A percentile compares a stretch with the other conserved stretches of the same genome.
These are phyloP conservation scores for Diachasmimorpha longicaudata DNA, from an alignment of 1,140 invertebrate genomes.

Conservation along the genomic window DNA sequence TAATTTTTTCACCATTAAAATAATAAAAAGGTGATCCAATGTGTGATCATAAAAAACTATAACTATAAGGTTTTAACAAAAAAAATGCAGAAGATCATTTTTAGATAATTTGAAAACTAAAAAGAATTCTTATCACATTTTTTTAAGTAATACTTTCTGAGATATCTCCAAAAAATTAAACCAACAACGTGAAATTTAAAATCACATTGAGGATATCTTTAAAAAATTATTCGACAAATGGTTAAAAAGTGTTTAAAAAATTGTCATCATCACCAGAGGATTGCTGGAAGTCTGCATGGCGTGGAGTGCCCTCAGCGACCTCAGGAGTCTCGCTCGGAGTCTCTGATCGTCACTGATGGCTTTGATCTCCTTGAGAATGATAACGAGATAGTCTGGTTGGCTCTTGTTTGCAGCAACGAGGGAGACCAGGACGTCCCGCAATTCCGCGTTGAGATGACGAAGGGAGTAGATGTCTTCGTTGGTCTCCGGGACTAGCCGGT, in stretches of 20 bases:
- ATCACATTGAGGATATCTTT: no score
- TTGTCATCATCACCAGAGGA: constrained; percentile 38
- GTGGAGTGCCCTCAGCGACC: constrained; percentile 64
- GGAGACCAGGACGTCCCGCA: constrained; percentile 70
- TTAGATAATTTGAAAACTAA: no score
- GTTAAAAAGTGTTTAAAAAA: no score
- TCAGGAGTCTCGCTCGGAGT: constrained; percentile 67
- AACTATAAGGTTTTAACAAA: not conserved
- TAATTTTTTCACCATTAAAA: not conserved
- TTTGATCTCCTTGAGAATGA: constrained; percentile 71
- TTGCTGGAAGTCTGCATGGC: constrained; percentile 39
- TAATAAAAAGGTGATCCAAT: not conserved
- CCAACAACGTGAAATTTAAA: no score
- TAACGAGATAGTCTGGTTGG: constrained; percentile 72
- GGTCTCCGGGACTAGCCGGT: constrained; percentile 38
- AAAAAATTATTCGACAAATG: not conserved
- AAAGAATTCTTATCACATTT: no score
- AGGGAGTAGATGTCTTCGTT: constrained; percentile 40
- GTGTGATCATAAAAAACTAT: not conserved
- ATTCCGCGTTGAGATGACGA: constrained; percentile 40
- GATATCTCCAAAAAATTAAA: not conserved
- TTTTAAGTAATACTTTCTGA: no score
- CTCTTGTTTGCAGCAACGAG: constrained; percentile 73
- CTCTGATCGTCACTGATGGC: constrained; percentile 70
- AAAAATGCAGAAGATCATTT: no score